Evolutionary conservation across 2,113 vertebrate genomes (phyloP).

Genomic region (Empidonax alnorum): DNA sequence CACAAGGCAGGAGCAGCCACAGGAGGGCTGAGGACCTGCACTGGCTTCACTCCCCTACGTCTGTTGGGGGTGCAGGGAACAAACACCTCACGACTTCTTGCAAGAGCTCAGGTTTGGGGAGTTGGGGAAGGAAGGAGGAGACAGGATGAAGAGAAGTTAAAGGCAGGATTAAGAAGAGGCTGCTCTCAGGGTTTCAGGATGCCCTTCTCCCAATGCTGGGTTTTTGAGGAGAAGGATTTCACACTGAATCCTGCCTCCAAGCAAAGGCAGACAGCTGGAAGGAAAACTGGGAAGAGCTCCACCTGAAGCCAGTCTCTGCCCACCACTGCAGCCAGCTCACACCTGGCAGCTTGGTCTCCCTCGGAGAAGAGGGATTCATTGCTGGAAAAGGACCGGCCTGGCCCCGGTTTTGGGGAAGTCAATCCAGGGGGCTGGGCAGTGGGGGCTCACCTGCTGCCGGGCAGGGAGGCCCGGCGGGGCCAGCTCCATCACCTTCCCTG

Average conservation of each 20-base stretch:
- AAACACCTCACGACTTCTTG: background rate
- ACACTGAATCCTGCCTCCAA: background rate
- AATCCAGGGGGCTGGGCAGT: accelerated
- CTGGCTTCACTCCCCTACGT: background rate
- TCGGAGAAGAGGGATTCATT: background rate
- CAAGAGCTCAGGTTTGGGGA: background rate
- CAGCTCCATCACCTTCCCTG: constrained; percentile 93
- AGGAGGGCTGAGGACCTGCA: background rate
- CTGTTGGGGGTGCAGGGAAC: background rate
- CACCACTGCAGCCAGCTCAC: background rate
- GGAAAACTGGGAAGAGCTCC: background rate
- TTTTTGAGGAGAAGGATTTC: background rate
- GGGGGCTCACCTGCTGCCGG: constrained; percentile 85
- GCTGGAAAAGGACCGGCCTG: background rate
- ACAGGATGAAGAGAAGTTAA: background rate
- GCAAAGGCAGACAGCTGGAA: background rate
- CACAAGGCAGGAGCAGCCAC: background rate
- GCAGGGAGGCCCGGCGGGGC: constrained; percentile 85
- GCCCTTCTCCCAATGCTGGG: background rate
- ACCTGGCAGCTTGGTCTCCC: accelerated
- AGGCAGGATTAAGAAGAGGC: background rate
- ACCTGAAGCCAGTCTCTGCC: background rate
- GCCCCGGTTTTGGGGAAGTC: background rate
- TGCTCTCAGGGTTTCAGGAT: background rate
- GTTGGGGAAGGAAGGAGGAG: background rate